These are phyloP conservation scores for Euphydryas editha DNA, from an alignment of 2,888 invertebrate genomes.

Conservation along the genomic window DNA sequence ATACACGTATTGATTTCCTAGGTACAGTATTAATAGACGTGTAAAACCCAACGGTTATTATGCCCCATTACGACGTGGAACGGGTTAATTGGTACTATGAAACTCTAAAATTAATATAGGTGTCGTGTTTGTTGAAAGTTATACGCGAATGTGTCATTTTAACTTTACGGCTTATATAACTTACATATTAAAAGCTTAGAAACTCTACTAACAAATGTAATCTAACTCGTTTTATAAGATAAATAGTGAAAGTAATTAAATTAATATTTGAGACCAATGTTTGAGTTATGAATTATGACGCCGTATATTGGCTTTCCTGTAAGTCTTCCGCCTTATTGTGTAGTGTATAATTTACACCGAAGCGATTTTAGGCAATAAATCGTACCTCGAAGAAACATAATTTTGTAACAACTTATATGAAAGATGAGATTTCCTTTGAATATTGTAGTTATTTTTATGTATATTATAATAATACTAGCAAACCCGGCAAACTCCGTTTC, in stretches of 20 bases:
- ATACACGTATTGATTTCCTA: conserved; percentile 12
- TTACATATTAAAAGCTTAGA: conserved; percentile 29
- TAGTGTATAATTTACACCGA: conserved; percentile 19
- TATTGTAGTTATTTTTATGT: not conserved
- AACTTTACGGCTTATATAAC: conserved; percentile 41
- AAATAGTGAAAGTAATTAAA: conserved; percentile 28
- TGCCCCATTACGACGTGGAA: conserved; percentile 35
- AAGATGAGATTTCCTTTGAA: conserved; percentile 4
- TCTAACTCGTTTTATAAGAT: conserved; percentile 35
- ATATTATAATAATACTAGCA: too few species aligned
- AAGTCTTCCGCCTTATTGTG: conserved; percentile 15
- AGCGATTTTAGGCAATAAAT: conserved; percentile 25
- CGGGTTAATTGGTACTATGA: conserved; percentile 42
- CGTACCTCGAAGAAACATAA: conserved; percentile 12
- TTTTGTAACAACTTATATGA: conserved; percentile 12
- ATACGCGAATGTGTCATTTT: conserved; percentile 39
- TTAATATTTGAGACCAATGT: conserved; percentile 36
- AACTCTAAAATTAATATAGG: conserved; percentile 45
- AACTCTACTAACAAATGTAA: conserved; percentile 22
- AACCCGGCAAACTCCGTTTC: too few species aligned
- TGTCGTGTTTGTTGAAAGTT: conserved; percentile 43
- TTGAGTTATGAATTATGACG: conserved; percentile 32
- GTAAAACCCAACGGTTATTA: conserved; percentile 34
- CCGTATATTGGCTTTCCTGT: conserved; percentile 31
- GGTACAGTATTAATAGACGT: conserved; percentile 11